phyloP scores from a whole-genome alignment of 2,888 invertebrate genomes.

The Byasa hedistus region DNA sequence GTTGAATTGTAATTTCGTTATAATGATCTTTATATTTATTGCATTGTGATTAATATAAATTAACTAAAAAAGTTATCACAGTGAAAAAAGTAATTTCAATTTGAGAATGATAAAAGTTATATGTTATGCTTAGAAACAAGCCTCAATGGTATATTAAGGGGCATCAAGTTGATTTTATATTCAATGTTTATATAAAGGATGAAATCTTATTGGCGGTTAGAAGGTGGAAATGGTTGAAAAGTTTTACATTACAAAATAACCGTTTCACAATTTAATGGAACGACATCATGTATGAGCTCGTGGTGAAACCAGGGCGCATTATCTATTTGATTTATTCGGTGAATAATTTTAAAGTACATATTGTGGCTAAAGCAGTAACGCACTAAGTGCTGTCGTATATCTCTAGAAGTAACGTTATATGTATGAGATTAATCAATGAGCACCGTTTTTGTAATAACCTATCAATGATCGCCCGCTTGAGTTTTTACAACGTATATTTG shows the following conservation, averaged over 20 bases:
- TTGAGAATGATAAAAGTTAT: too few species aligned
- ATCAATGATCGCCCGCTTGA: constrained; percentile 23
- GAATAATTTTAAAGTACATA: constrained; percentile 29
- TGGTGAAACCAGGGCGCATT: constrained; percentile 30
- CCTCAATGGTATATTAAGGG: too few species aligned
- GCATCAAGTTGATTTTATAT: neutral
- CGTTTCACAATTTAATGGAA: constrained; percentile 31
- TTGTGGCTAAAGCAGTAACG: constrained; percentile 27
- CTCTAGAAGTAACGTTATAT: constrained; percentile 29
- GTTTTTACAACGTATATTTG: constrained; percentile 18
- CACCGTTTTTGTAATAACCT: constrained; percentile 28
- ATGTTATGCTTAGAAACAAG: too few species aligned
- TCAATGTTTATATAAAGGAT: constrained; percentile 9
- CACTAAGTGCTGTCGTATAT: constrained; percentile 29
- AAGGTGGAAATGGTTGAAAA: constrained; percentile 27
- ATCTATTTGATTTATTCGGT: constrained; percentile 30
- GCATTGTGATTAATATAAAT: too few species aligned
- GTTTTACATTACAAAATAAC: constrained; percentile 29
- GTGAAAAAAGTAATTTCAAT: too few species aligned
- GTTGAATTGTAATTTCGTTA: too few species aligned
- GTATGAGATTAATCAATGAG: constrained; percentile 27
- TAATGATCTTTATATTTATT: too few species aligned
- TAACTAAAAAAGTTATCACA: too few species aligned
- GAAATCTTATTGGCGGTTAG: constrained; percentile 14
- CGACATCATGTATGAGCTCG: constrained; percentile 22